These are phyloP conservation scores for Apotomis capreana DNA, from an alignment of 2,888 invertebrate genomes.

Conservation along the genomic window DNA sequence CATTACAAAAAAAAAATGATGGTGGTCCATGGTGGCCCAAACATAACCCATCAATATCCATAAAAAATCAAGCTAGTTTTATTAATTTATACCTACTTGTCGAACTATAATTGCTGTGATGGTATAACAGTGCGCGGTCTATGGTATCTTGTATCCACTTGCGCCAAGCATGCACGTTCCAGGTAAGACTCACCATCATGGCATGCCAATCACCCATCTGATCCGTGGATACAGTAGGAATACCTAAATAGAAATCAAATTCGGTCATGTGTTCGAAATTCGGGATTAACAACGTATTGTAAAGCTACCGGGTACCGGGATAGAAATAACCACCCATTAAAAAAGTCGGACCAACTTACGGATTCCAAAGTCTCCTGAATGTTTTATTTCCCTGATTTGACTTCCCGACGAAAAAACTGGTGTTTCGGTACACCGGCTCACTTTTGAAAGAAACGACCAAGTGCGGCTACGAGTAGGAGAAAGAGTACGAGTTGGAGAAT, in stretches of 20 bases:
- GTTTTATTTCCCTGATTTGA: background rate
- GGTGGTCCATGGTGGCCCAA: too few relatives aligned
- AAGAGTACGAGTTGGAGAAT: background rate
- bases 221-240: conserved; percentile 65
- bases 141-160: conserved; percentile 74
- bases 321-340: background rate
- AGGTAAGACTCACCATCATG: conserved; percentile 73
- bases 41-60: too few relatives aligned
- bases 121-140: conserved; percentile 57
- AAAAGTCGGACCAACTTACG: background rate
- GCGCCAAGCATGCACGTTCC: conserved; percentile 76
- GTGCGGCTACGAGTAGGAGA: background rate
- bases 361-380: background rate
- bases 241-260: conserved; percentile 50
- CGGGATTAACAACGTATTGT: background rate
- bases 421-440: background rate
- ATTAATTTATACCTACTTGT: conserved; percentile 47
- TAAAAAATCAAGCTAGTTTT: too few relatives aligned
- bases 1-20: too few relatives aligned
- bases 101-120: conserved; percentile 44
- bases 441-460: background rate
- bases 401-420: background rate
- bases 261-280: too few relatives aligned
- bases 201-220: conserved; percentile 75
- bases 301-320: too few relatives aligned